Evolutionary conservation across 2,797 vertebrate species (phyloP).

Genomic region (Austrolebias charrua): DNA sequence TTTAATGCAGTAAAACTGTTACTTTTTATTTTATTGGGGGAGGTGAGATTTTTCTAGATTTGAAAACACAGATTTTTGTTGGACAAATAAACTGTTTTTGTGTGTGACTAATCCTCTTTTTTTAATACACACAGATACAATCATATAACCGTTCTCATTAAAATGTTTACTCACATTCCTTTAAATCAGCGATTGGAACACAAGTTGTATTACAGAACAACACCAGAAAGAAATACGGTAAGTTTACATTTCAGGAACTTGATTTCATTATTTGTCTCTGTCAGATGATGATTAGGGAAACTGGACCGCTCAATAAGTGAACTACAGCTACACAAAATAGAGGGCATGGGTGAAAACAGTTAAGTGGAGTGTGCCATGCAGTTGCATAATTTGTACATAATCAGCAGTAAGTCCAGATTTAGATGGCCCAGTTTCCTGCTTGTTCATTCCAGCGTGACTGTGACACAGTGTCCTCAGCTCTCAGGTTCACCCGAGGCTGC

Average conservation of each 20-base stretch:
- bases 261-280: conserved; percentile 11
- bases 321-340: conserved; percentile 37
- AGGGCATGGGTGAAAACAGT: conserved; percentile 45
- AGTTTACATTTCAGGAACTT: not conserved
- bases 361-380: conserved; percentile 74
- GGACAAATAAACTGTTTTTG: not conserved
- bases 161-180: not conserved
- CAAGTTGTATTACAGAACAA: not conserved
- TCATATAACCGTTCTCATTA: not conserved
- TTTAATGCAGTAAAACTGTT: too few species aligned
- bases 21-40: too few species aligned
- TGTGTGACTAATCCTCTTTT: not conserved
- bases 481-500: conserved; percentile 43
- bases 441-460: conserved; percentile 51
- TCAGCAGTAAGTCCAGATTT: conserved; percentile 73
- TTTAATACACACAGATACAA: not conserved
- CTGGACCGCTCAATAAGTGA: conserved; percentile 27
- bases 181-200: not conserved
- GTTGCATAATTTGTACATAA: conserved; percentile 79
- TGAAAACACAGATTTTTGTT: too few species aligned
- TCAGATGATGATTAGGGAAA: conserved; percentile 5
- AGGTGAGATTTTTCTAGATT: too few species aligned
- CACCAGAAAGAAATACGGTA: too few species aligned
- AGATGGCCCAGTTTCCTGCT: conserved; percentile 76
- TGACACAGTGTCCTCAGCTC: conserved; percentile 60